Evolutionary conservation across 2,113 vertebrate species (phyloP).

Genomic region (Caretta caretta): DNA sequence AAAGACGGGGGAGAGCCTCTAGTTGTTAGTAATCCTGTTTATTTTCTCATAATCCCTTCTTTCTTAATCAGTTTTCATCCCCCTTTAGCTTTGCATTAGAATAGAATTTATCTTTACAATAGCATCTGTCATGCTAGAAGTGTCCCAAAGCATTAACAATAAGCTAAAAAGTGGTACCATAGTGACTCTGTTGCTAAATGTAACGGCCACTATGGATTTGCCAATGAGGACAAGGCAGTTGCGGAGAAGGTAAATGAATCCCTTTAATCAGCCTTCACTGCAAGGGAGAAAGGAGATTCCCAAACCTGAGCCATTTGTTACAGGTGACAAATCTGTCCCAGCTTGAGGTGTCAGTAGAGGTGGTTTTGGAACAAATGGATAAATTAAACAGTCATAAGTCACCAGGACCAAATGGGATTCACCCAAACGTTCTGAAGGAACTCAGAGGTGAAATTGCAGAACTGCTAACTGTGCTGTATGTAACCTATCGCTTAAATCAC

Average conservation of each 20-base stretch:
- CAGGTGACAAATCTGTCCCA: background rate
- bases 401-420: background rate
- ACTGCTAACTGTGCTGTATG: background rate
- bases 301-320: background rate
- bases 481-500: background rate
- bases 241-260: background rate
- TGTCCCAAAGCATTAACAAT: slow-evolving; percentile 43
- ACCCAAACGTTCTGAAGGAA: background rate
- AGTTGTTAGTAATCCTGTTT: slow-evolving; percentile 12
- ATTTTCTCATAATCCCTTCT: slow-evolving; percentile 36
- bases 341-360: background rate
- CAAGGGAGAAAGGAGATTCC: background rate
- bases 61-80: slow-evolving; percentile 23
- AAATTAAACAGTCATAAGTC: background rate
- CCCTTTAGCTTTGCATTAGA: slow-evolving; percentile 40
- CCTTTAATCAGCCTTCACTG: background rate
- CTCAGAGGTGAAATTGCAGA: background rate
- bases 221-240: background rate
- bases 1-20: background rate
- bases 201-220: background rate
- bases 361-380: background rate
- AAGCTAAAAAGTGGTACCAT: slow-evolving; percentile 10
- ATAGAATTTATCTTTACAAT: slow-evolving; percentile 42
- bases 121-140: slow-evolving; percentile 18
- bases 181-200: background rate